Conservation (phyloP, 2,888 invertebrate genomes). For the Arctia plantaginis region DNA sequence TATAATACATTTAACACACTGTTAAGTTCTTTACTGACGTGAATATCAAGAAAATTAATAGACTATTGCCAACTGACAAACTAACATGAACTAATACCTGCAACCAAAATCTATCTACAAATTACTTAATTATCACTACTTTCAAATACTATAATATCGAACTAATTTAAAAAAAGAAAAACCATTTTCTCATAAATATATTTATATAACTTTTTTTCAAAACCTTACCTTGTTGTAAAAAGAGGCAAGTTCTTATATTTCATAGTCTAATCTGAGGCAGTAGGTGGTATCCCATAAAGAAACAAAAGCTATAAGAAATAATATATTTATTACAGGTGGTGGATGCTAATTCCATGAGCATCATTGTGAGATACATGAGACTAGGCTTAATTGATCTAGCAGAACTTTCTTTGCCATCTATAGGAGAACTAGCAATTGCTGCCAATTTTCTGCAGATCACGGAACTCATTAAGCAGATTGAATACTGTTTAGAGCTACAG, state of each 20-base stretch:
- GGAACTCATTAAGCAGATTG: constrained; percentile 75
- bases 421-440: constrained; percentile 69
- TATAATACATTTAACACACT: background rate
- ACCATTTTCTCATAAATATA: background rate
- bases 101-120: background rate
- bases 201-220: background rate
- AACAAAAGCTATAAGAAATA: background rate
- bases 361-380: constrained; percentile 73
- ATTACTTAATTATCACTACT: background rate
- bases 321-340: constrained; percentile 66
- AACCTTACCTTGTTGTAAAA: background rate
- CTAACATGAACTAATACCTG: background rate
- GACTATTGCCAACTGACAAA: background rate
- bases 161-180: background rate
- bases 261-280: background rate
- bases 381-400: constrained; percentile 72
- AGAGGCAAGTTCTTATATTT: background rate
- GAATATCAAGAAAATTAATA: background rate
- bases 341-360: constrained; percentile 72
- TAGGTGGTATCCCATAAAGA: background rate
- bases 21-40: background rate
- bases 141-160: background rate
- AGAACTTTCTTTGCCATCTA: constrained; percentile 60
- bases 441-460: constrained; percentile 78
- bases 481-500: constrained; percentile 67